Evolutionary conservation across 2,888 invertebrate genomes (phyloP).

Genomic region (Hipparchia sbordonii): DNA sequence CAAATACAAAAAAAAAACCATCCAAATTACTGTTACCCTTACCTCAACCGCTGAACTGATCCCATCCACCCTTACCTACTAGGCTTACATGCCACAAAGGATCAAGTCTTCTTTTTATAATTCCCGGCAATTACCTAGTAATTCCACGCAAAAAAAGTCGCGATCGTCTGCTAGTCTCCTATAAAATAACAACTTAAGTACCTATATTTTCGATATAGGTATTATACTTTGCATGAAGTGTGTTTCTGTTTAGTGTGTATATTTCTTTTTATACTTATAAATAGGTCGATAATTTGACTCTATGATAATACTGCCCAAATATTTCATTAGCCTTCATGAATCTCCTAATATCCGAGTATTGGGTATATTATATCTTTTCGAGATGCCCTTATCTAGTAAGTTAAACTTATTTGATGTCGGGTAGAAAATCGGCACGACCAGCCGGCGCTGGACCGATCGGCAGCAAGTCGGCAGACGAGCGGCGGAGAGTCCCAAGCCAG

Average conservation of each 20-base stretch:
- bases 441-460: constrained; percentile 41
- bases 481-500: constrained; percentile 38
- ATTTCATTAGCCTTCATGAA: neutral
- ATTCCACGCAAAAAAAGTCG: too few species aligned
- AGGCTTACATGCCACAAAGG: too few species aligned
- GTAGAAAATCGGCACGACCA: constrained; percentile 63
- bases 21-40: too few species aligned
- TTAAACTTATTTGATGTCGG: constrained; percentile 49
- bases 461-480: constrained; percentile 49
- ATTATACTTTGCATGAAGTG: constrained; percentile 1
- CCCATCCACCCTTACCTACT: too few species aligned
- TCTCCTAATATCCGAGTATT: neutral
- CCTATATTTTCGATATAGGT: neutral
- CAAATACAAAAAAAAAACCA: neutral
- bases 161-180: too few species aligned
- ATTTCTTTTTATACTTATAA: neutral
- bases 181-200: neutral
- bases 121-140: too few species aligned
- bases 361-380: neutral
- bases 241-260: constrained; percentile 11
- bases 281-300: neutral
- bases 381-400: constrained; percentile 18
- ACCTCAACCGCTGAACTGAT: too few species aligned
- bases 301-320: neutral
- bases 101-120: too few species aligned